Percentiles rank a stretch among this genome's conserved stretches.
Conservation (phyloP, 1,140 invertebrate species). For the Diorhabda carinulata region DNA sequence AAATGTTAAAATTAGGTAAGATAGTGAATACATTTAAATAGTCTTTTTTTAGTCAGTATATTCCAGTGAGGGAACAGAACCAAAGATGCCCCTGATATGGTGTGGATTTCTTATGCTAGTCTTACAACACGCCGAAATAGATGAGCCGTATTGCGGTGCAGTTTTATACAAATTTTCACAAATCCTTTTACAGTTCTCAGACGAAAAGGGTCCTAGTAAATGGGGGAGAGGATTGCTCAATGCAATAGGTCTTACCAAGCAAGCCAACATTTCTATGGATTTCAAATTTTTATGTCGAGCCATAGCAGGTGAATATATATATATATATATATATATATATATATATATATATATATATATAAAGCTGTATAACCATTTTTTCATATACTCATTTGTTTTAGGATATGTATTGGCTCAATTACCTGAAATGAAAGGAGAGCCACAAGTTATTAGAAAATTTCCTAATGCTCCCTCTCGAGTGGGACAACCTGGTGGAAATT, state of each 20-base stretch:
- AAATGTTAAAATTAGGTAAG: slow-evolving; percentile 43
- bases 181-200: slow-evolving; percentile 36
- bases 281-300: slow-evolving; percentile 37
- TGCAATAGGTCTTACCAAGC: slow-evolving; percentile 43
- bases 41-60: background rate
- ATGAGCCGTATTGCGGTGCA: slow-evolving; percentile 34
- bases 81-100: slow-evolving; percentile 44
- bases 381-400: slow-evolving; percentile 34
- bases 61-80: slow-evolving; percentile 38
- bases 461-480: slow-evolving; percentile 36
- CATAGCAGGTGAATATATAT: slow-evolving; percentile 19
- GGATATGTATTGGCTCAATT: slow-evolving; percentile 45
- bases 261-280: slow-evolving; percentile 32
- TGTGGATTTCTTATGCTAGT: slow-evolving; percentile 36
- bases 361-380: background rate
- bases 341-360: background rate
- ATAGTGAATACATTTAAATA: background rate
- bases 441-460: slow-evolving; percentile 34
- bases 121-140: slow-evolving; percentile 32
- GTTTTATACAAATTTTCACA: slow-evolving; percentile 41
- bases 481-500: slow-evolving; percentile 45
- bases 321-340: background rate
- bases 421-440: slow-evolving; percentile 43
- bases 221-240: slow-evolving; percentile 42
- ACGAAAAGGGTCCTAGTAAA: slow-evolving; percentile 34